Evolutionary conservation across 2,797 vertebrate genomes (phyloP).

Genomic region (Artibeus lituratus): DNA sequence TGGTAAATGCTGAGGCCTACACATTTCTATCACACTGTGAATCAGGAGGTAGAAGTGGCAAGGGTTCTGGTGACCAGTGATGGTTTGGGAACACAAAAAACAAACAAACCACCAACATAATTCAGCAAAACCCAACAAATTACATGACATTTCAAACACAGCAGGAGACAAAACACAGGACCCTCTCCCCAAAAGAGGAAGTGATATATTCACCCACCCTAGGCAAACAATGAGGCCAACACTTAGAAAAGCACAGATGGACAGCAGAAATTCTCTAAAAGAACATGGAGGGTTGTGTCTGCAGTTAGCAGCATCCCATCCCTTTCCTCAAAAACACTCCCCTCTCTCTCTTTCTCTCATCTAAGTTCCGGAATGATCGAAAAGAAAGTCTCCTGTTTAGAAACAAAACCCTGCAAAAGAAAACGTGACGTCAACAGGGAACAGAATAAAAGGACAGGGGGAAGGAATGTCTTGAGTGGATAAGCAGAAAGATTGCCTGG

Average conservation of each 20-base stretch:
- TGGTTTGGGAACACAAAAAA: not conserved
- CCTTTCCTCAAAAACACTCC: not conserved
- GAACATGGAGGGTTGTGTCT: not conserved
- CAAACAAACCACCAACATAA: not conserved
- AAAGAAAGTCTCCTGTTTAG: not conserved
- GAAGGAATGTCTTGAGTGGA: accelerated
- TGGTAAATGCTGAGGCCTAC: not conserved
- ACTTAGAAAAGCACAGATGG: slow-evolving; percentile 7
- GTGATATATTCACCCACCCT: not conserved
- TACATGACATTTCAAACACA: slow-evolving; percentile 39
- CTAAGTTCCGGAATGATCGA: not conserved
- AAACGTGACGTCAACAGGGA: not conserved
- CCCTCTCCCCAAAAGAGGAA: slow-evolving; percentile 40
- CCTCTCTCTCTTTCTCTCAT: not conserved
- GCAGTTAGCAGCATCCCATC: not conserved
- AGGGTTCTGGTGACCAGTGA: not conserved
- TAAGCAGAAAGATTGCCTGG: not conserved
- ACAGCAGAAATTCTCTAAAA: not conserved
- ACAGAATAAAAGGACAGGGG: not conserved
- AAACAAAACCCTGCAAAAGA: not conserved
- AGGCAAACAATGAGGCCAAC: slow-evolving; percentile 27
- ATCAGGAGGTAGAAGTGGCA: not conserved
- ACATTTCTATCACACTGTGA: not conserved
- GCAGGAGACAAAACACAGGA: slow-evolving; percentile 53
- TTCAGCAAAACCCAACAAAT: slow-evolving; percentile 41